phyloP scores from a whole-genome alignment of 2,113 vertebrate species.

The Cygnus buccinator region DNA sequence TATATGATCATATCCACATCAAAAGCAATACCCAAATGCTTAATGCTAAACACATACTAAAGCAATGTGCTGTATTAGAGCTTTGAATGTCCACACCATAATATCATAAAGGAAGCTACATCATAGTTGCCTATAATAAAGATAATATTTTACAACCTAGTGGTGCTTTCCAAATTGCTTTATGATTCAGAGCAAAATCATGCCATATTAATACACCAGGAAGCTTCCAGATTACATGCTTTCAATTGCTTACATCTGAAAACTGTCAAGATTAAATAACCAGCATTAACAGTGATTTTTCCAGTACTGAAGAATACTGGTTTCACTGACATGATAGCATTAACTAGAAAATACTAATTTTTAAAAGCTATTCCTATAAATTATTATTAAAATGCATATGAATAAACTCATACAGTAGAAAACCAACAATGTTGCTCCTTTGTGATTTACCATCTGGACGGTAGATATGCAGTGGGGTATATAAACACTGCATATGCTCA shows the following conservation, averaged over 20 bases:
- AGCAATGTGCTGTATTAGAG: rapidly evolving
- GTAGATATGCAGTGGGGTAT: background rate
- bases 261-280: background rate
- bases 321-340: background rate
- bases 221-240: background rate
- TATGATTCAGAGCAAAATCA: background rate
- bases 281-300: background rate
- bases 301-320: background rate
- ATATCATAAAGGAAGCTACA: background rate
- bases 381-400: background rate
- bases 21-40: background rate
- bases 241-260: background rate
- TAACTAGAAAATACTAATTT: background rate
- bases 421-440: background rate
- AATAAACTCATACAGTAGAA: background rate
- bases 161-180: background rate
- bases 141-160: background rate
- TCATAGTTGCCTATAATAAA: background rate
- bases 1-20: background rate
- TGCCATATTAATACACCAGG: background rate
- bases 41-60: background rate
- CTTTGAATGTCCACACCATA: background rate
- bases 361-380: background rate
- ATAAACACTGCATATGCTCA: background rate
- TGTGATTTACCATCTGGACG: background rate